Conservation (phyloP, 92 coral and sea anemone species). For the Actinostola sp. region DNA sequence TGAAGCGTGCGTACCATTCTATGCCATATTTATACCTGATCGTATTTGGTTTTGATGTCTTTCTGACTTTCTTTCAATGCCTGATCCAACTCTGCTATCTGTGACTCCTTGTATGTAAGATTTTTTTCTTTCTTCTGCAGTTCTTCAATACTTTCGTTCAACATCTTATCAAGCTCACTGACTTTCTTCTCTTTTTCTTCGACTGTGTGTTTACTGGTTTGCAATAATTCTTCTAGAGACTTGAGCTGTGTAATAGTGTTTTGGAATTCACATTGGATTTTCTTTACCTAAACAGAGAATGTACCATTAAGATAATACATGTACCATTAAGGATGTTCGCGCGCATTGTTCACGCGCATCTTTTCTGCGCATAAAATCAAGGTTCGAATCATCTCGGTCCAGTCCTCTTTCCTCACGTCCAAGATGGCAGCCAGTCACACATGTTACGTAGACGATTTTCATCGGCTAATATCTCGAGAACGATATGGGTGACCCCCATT, state of each 20-base stretch:
- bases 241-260: constrained; percentile 82
- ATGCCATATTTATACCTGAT: constrained; percentile 67
- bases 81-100: constrained; percentile 88
- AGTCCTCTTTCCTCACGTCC: too few relatives aligned
- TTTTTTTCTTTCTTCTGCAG: constrained; percentile 85
- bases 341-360: too few relatives aligned
- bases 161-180: constrained; percentile 82
- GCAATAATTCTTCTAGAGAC: constrained; percentile 75
- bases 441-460: too few relatives aligned
- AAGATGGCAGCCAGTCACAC: too few relatives aligned
- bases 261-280: constrained; percentile 74
- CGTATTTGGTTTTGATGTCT: constrained; percentile 82
- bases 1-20: background rate
- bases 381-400: too few relatives aligned
- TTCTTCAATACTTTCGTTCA: constrained; percentile 92
- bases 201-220: constrained; percentile 73
- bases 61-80: constrained; percentile 87
- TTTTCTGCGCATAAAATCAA: too few relatives aligned
- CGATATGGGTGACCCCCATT: too few relatives aligned
- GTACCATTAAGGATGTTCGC: background rate
- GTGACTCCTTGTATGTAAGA: constrained; percentile 71
- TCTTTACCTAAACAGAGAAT: constrained; percentile 53
- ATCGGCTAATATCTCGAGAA: too few relatives aligned
- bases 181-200: constrained; percentile 83
- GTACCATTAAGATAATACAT: background rate